These are phyloP conservation scores for Drosophila nigritarsus DNA, from an alignment of 2,888 invertebrate genomes.

Conservation along the genomic window DNA sequence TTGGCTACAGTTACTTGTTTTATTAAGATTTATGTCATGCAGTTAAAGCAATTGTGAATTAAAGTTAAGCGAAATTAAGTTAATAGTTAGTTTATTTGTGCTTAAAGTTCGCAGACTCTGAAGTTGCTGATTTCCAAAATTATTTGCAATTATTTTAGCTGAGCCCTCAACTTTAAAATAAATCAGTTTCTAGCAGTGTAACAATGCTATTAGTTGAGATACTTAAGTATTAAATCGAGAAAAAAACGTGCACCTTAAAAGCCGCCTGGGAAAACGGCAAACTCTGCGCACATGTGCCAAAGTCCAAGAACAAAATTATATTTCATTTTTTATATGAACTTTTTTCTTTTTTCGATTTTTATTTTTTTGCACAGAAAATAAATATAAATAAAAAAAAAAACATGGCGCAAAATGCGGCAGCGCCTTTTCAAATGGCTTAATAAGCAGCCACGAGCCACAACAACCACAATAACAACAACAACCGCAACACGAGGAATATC, in stretches of 20 bases:
- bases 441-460: constrained; percentile 58
- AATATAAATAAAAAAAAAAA: not conserved
- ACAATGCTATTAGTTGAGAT: not conserved
- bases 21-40: not conserved
- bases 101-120: not conserved
- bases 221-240: not conserved
- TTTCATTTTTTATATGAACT: constrained; percentile 6
- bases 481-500: constrained; percentile 23
- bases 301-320: constrained; percentile 41
- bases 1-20: not conserved
- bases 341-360: not conserved
- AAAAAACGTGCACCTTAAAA: constrained; percentile 6
- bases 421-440: constrained; percentile 67
- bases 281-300: constrained; percentile 42
- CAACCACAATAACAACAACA: constrained; percentile 25
- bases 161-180: not conserved
- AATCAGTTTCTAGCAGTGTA: not conserved
- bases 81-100: not conserved
- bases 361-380: constrained; percentile 9
- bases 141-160: not conserved
- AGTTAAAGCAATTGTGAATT: not conserved
- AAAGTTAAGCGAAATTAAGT: not conserved
- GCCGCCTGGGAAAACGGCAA: constrained; percentile 50
- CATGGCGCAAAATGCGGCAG: constrained; percentile 46
- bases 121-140: too few relatives aligned